phyloP scores from a whole-genome alignment of 1,140 invertebrate genomes.

The Eumaeus atala region DNA sequence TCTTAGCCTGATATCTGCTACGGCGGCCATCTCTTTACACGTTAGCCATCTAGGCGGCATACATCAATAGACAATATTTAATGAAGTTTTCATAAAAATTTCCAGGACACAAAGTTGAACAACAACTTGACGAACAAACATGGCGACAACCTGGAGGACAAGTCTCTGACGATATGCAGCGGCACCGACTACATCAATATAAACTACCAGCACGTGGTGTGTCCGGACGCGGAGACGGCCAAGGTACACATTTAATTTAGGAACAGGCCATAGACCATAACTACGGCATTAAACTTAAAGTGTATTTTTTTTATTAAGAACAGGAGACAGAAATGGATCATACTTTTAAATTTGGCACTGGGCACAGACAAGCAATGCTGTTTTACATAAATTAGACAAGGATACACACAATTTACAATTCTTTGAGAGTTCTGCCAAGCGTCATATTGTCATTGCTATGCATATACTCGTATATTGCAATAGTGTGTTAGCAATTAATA shows the following conservation, averaged over 20 bases:
- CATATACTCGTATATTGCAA: too few relatives aligned
- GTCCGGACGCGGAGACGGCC: constrained; percentile 91
- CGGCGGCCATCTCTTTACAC: too few relatives aligned
- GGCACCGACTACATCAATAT: constrained; percentile 99
- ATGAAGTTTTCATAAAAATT: not conserved
- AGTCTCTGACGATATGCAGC: constrained; percentile 97
- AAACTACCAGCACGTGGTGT: constrained; percentile 97
- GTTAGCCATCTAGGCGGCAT: too few relatives aligned
- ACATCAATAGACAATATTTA: too few relatives aligned
- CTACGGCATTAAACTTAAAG: not conserved
- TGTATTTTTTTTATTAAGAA: not conserved
- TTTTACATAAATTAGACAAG: too few relatives aligned
- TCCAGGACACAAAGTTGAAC: constrained; percentile 88
- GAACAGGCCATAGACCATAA: not conserved
- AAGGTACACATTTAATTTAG: constrained; percentile 79
- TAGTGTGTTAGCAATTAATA: too few relatives aligned
- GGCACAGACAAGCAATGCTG: too few relatives aligned
- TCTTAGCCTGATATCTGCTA: too few relatives aligned
- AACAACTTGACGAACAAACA: constrained; percentile 87
- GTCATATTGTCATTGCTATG: too few relatives aligned
- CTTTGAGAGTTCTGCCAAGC: too few relatives aligned
- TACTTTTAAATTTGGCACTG: too few relatives aligned
- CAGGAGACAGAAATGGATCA: not conserved
- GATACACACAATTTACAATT: too few relatives aligned
- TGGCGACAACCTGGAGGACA: constrained; percentile 91